phyloP scores from a whole-genome alignment of 2,888 invertebrate species.

The Stenchaetothrips biformis region DNA sequence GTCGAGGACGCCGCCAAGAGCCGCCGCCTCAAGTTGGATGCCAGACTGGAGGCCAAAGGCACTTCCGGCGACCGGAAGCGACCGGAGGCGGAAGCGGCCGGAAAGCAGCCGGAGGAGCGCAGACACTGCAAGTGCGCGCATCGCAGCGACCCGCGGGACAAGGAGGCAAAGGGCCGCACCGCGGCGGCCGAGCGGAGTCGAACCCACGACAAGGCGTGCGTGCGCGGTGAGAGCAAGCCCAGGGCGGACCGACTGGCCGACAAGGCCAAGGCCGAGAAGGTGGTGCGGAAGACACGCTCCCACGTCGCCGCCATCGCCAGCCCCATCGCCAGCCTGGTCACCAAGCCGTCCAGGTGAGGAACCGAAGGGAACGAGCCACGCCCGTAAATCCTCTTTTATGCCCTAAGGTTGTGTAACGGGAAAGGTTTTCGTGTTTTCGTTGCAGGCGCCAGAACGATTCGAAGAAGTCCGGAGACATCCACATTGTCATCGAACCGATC shows the following conservation, averaged over 20 bases:
- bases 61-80: neutral
- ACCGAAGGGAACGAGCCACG: no score
- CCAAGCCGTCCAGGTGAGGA: neutral
- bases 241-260: neutral
- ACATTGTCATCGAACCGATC: neutral
- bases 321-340: neutral
- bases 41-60: neutral
- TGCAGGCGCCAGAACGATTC: neutral
- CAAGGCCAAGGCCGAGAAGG: neutral
- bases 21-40: neutral
- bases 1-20: neutral
- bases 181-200: neutral
- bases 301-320: slow-evolving; percentile 7
- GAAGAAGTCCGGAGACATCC: neutral
- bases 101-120: neutral
- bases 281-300: neutral
- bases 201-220: no score
- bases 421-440: neutral
- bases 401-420: no score
- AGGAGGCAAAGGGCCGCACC: neutral
- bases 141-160: neutral
- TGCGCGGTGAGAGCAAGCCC: neutral
- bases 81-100: neutral
- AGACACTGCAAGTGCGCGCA: slow-evolving; percentile 15
- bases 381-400: no score